Evolutionary conservation across 2,113 vertebrate genomes (phyloP).

Genomic region (Mugil cephalus): DNA sequence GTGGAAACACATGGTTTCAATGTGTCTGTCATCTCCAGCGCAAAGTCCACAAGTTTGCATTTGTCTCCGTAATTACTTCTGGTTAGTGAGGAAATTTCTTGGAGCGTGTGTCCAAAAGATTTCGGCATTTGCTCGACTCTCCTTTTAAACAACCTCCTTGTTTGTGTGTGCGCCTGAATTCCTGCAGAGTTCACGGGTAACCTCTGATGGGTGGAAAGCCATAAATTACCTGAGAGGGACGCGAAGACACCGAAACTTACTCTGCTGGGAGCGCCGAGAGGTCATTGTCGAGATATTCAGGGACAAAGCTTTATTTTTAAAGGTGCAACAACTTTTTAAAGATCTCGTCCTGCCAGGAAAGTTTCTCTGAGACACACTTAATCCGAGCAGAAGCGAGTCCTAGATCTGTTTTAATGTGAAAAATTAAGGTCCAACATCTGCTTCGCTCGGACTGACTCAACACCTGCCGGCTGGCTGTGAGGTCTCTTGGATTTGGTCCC

Average conservation of each 20-base stretch:
- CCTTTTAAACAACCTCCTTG: background rate
- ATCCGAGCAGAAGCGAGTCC: background rate
- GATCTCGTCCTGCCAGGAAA: background rate
- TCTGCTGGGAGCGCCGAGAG: slow-evolving; percentile 25
- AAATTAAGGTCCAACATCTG: slow-evolving; percentile 59
- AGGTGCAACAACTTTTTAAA: background rate
- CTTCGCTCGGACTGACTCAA: slow-evolving; percentile 55
- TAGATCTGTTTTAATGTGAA: background rate
- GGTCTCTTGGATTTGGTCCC: slow-evolving; percentile 43
- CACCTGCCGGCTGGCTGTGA: slow-evolving; percentile 66
- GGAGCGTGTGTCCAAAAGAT: slow-evolving; percentile 22
- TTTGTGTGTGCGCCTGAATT: slow-evolving; percentile 45
- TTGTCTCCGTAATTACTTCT: slow-evolving; percentile 54
- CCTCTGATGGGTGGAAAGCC: slow-evolving; percentile 36
- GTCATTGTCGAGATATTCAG: slow-evolving; percentile 8
- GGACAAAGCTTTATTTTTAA: background rate
- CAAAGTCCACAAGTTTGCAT: slow-evolving; percentile 28
- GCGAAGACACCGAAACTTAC: slow-evolving; percentile 39
- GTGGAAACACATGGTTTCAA: slow-evolving; percentile 73
- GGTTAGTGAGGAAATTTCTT: slow-evolving; percentile 43
- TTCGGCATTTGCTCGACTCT: slow-evolving; percentile 24
- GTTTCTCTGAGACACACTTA: background rate
- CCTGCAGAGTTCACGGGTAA: slow-evolving; percentile 68
- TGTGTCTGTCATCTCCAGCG: slow-evolving; percentile 38
- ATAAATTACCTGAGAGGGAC: slow-evolving; percentile 58